Percentiles rank a stretch among this genome's conserved stretches.
Evolutionary conservation across 2,797 vertebrate species (phyloP).

Genomic region (Thalassophryne amazonica): DNA sequence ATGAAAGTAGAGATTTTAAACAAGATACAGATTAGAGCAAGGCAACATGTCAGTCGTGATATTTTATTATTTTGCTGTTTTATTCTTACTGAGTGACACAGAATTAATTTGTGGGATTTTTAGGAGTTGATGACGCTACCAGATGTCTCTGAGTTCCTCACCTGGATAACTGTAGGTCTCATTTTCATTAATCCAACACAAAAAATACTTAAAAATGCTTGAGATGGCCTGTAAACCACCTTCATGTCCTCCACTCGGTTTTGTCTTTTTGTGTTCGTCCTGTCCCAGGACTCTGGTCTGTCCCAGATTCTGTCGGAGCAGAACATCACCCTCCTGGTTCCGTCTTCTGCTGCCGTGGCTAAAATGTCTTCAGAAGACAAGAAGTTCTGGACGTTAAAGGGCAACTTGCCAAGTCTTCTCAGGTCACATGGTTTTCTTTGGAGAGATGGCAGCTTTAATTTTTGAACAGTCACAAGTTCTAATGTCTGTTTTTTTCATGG

Average conservation of each 20-base stretch:
- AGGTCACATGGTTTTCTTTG: no score
- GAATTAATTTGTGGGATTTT: conserved; percentile 1
- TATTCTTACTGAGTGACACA: background rate
- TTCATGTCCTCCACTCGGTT: no score
- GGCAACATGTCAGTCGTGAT: no score
- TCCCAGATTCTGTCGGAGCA: conserved; percentile 63
- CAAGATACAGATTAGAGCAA: no score
- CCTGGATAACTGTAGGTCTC: conserved; percentile 85
- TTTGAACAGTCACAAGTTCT: no score
- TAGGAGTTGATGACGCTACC: conserved; percentile 83
- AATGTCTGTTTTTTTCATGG: no score
- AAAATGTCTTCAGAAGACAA: conserved; percentile 81
- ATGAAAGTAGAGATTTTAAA: no score
- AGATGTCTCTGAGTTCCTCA: conserved; percentile 79
- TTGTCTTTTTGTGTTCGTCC: background rate
- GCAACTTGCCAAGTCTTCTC: conserved; percentile 82
- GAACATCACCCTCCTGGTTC: conserved; percentile 88
- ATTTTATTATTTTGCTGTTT: no score
- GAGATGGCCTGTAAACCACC: no score
- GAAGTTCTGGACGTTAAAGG: conserved; percentile 81
- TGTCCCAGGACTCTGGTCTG: conserved; percentile 67
- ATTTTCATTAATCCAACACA: no score
- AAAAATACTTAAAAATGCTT: no score
- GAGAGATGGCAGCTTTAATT: no score
- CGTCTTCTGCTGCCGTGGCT: conserved; percentile 78